phyloP scores from a whole-genome alignment of 1,140 invertebrate species.

The Drosophila varians region DNA sequence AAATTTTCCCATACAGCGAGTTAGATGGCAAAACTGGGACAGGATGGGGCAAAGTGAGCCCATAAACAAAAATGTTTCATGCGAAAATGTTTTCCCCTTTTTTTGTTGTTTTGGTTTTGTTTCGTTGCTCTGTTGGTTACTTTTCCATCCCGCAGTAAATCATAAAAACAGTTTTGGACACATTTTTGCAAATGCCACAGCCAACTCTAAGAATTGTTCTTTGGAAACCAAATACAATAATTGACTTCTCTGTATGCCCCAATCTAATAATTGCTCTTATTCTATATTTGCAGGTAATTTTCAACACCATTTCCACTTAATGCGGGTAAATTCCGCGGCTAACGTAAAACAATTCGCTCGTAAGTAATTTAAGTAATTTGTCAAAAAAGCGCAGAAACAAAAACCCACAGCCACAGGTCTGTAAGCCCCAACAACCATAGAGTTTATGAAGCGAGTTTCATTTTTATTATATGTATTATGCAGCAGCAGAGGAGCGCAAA shows the following conservation, averaged over 20 bases:
- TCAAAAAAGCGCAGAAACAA: slow-evolving; percentile 24
- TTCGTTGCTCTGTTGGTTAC: background rate
- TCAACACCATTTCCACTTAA: slow-evolving; percentile 22
- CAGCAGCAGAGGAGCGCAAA: slow-evolving; percentile 19
- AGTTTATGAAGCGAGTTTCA: slow-evolving; percentile 61
- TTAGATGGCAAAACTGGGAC: background rate
- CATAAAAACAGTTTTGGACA: slow-evolving; percentile 22
- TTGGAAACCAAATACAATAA: background rate
- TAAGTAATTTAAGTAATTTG: slow-evolving; percentile 63
- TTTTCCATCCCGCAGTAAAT: slow-evolving; percentile 20
- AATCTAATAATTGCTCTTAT: slow-evolving; percentile 29
- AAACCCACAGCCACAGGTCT: background rate
- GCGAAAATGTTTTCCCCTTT: slow-evolving; percentile 30
- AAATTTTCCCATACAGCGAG: slow-evolving; percentile 27
- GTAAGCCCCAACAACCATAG: slow-evolving; percentile 41
- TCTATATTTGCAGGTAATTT: slow-evolving; percentile 52
- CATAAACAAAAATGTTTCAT: slow-evolving; percentile 47
- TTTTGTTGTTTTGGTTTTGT: background rate
- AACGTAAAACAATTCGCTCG: slow-evolving; percentile 45
- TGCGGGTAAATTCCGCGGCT: slow-evolving; percentile 11
- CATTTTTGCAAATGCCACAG: slow-evolving; percentile 7
- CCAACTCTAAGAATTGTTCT: slow-evolving; percentile 10
- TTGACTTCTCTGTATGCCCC: slow-evolving; percentile 7
- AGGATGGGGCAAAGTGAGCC: slow-evolving; percentile 2
- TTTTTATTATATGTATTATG: slow-evolving; percentile 53